These are phyloP conservation scores for Zaprionus bogoriensis DNA, from an alignment of 2,888 invertebrate genomes.

Conservation along the genomic window DNA sequence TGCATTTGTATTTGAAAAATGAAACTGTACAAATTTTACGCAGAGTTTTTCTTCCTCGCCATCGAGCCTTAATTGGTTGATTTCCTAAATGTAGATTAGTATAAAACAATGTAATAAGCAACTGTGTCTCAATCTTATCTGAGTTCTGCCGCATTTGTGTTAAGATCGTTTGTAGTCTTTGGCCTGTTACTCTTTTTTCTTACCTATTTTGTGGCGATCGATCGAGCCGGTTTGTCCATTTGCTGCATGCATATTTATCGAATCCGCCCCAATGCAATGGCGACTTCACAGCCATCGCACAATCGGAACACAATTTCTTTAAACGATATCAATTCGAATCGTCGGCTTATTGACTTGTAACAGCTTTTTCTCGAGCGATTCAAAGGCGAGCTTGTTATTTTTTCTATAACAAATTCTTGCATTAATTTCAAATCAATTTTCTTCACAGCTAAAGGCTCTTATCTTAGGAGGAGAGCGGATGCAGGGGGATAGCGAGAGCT, in stretches of 20 bases:
- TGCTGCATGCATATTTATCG: constrained; percentile 64
- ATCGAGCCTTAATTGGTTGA: too few relatives aligned
- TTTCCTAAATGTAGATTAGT: too few relatives aligned
- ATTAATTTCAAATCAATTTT: constrained; percentile 82
- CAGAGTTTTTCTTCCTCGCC: too few relatives aligned
- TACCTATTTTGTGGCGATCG: background rate
- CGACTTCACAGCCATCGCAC: background rate
- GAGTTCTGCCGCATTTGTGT: background rate
- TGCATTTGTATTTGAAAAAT: too few relatives aligned
- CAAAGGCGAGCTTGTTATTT: constrained; percentile 75
- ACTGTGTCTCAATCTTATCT: too few relatives aligned
- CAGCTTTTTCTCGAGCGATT: constrained; percentile 71
- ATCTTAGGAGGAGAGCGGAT: background rate
- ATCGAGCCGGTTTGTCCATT: constrained; percentile 54
- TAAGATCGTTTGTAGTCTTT: background rate
- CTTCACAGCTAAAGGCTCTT: constrained; percentile 79
- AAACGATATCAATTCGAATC: constrained; percentile 77
- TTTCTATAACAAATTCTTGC: constrained; percentile 81
- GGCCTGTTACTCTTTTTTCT: background rate
- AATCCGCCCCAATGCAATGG: constrained; percentile 15
- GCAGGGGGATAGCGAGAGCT: too few relatives aligned
- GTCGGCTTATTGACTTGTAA: constrained; percentile 64
- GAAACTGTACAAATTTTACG: too few relatives aligned
- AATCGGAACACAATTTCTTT: constrained; percentile 45
- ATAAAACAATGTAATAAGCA: too few relatives aligned